Base-by-base conservation (phyloP, 2,113 vertebrate species). In the Campylomormyrus numenius region DNA sequence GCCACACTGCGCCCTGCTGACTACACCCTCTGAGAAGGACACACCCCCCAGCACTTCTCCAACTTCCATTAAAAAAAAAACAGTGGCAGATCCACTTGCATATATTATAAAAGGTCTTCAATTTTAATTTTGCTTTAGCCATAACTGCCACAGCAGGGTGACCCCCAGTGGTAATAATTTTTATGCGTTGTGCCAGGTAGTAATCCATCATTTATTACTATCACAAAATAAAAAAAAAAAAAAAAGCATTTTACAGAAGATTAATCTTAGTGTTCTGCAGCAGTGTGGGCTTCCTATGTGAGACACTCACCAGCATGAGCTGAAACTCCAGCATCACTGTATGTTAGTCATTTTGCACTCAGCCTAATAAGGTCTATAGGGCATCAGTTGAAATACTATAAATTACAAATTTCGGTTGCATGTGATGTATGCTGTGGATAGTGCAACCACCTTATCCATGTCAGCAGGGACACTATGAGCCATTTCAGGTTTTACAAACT, bases 181-280 rank as follows among this genome's bases (percentile, higher is more conserved):
- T 91, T 91, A 94, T 95, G 95, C 93, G 93, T 95, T 95, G 94
- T 93, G 92, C 92, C 93, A 93, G 94, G 90, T 92, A 91, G 88
- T 62, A 48, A 92, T 95, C 95, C 92, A 91, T 93, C 92, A 89
- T 89, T 91, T 88, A 92, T 92, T 93, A 93, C 91, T 89, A 56
- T 21, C 17, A 83, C 91, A 92, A 88, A 88, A 88, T 58, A 62
- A 58, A 58, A 56, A 50, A 35, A 39, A 39, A 39, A 19, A 53
- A 53, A 19, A 27, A 56, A 87, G 48, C 85, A 39, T 53, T 87
- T 87, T 52, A 87, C n/a, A 35, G 85, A 17, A 87, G 85, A 87
- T 87, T 87, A 88, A 62, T 62, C 56, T 88, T n/a, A 27, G 87
- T 88, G 19, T 21, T 62, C 39, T 88, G 87, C 52, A 24, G 35